Base-by-base conservation (phyloP, 2,888 invertebrate genomes). In the Schizaphis graminum region DNA sequence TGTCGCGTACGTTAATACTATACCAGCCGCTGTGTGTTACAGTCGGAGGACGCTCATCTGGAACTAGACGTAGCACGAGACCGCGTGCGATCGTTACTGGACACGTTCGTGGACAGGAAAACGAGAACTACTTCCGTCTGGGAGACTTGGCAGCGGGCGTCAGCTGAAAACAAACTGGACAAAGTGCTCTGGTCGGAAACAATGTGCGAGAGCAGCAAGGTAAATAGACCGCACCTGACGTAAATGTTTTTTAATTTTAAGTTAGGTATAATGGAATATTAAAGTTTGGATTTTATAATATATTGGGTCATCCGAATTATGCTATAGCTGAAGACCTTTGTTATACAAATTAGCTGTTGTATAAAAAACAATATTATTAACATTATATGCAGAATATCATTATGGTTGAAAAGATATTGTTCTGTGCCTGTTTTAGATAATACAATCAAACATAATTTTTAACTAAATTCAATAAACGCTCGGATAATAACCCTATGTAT, bases 201-300 rank as follows among this genome's bases (percentile, higher is more conserved):
- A 49, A 94, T 94, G 93, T 94, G 93, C 90, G 93, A 94, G 93
- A 94, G 93, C 90, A 94, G 93, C 85, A 94, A 94, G 90, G 93
- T 90, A 57, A 93, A 89, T 88, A 16, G 16, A 21, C 13, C 26
- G 89, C 24, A 35, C 49, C 5, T 7, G 16, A 87, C 47, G 8
- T 28, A 44, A 44, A 89, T 35, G 3, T 88, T 35, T 56, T 41
- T 26, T 89, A 44, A 44, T 89, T 89, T 89, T 89, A 89, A 89
- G n/a, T 53, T 67, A 67, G 4, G 3, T 13, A 28, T 61, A 61
- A 13, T 49, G 49, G 49, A 49, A 49, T 49, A 49, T 13, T 11
- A 5, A 49, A 49, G 13, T 49, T 49, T 67, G 16, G 4, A 4
- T 61, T 61, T n/a, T n/a, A 61, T 61, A 13, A 5, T 61, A 61